Percentiles rank a stretch among this genome's conserved stretches.
These are phyloP conservation scores for Apodemus speciosus DNA, from an alignment of 2,113 vertebrate genomes.

Conservation along the genomic window DNA sequence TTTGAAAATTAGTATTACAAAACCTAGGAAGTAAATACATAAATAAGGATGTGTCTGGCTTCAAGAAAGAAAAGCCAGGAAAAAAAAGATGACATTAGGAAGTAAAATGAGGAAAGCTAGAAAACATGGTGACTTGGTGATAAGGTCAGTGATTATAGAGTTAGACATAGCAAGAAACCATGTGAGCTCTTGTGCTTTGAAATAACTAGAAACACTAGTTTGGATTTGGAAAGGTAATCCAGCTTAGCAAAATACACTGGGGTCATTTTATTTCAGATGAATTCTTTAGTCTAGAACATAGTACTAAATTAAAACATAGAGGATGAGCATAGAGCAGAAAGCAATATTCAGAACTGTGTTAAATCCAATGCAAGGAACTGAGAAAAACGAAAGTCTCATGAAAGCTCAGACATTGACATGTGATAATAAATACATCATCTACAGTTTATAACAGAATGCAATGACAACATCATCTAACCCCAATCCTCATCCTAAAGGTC, in stretches of 20 bases:
- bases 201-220: not conserved
- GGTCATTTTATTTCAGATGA: not conserved
- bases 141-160: not conserved
- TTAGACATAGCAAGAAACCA: not conserved
- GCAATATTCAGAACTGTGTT: not conserved
- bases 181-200: not conserved
- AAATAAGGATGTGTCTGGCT: not conserved
- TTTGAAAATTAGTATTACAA: not conserved
- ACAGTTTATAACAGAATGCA: not conserved
- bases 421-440: not conserved
- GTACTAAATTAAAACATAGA: not conserved
- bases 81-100: not conserved
- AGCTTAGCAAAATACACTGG: not conserved
- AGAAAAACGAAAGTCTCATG: not conserved
- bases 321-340: not conserved
- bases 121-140: not conserved
- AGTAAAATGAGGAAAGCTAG: not conserved
- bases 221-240: not conserved
- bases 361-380: not conserved
- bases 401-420: not conserved
- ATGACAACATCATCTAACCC: not conserved
- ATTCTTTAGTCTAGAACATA: not conserved
- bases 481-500: rapidly evolving
- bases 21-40: not conserved
- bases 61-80: not conserved